These are phyloP conservation scores for Lynx canadensis DNA, from an alignment of 2,113 vertebrate genomes.

Conservation along the genomic window DNA sequence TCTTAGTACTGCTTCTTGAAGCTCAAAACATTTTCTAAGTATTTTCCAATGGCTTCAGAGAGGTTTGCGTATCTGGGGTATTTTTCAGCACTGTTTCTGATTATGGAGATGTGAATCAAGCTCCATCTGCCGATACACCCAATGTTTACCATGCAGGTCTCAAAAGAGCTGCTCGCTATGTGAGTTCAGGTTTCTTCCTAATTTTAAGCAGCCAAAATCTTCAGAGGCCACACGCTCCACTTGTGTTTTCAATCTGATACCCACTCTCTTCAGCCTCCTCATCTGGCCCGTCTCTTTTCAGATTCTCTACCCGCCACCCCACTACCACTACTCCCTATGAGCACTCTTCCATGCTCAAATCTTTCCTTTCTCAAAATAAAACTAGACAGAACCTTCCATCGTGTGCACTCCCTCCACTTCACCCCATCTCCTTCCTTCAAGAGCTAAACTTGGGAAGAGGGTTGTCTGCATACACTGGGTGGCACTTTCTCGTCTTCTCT, in stretches of 20 bases:
- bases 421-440: neutral
- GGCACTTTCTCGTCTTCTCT: neutral
- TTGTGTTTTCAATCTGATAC: neutral
- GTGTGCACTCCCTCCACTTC: neutral
- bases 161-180: neutral
- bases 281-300: neutral
- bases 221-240: neutral
- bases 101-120: neutral
- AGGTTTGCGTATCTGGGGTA: fast-evolving
- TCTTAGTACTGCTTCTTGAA: neutral
- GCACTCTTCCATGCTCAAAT: neutral
- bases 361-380: neutral
- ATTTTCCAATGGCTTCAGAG: neutral
- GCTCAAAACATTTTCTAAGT: neutral
- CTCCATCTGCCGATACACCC: neutral
- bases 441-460: neutral
- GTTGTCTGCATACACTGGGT: neutral
- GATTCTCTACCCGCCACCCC: fast-evolving
- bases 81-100: neutral
- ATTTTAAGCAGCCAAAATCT: neutral
- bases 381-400: neutral
- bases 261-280: neutral
- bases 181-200: neutral
- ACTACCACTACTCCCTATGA: fast-evolving
- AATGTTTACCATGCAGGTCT: neutral